phyloP scores from a whole-genome alignment of 1,140 invertebrate genomes.

The Drosophila repleta region DNA sequence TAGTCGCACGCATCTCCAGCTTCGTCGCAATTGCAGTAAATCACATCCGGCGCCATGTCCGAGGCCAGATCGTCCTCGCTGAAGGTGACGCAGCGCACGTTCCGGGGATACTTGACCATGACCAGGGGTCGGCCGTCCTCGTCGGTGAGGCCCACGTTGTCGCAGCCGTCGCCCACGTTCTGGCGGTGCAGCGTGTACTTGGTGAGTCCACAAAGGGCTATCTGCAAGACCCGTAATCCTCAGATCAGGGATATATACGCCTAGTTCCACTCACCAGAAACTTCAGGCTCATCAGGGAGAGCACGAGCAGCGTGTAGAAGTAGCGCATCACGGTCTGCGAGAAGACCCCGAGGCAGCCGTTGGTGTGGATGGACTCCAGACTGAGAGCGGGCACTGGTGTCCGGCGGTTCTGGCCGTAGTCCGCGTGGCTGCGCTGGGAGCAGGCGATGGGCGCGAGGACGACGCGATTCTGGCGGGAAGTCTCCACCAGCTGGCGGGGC shows the following conservation, averaged over 20 bases:
- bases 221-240: no score
- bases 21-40: slow-evolving; percentile 61
- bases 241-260: no score
- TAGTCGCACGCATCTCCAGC: slow-evolving; percentile 27
- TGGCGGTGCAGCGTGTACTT: slow-evolving; percentile 66
- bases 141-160: slow-evolving; percentile 56
- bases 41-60: slow-evolving; percentile 49
- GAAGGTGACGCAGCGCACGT: slow-evolving; percentile 58
- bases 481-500: slow-evolving; percentile 30
- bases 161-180: slow-evolving; percentile 51
- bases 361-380: slow-evolving; percentile 56
- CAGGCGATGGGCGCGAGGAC: slow-evolving; percentile 72
- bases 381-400: slow-evolving; percentile 45
- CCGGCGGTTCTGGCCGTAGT: slow-evolving; percentile 4
- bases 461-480: not conserved
- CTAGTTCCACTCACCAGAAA: slow-evolving; percentile 63
- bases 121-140: slow-evolving; percentile 66
- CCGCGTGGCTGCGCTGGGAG: slow-evolving; percentile 43
- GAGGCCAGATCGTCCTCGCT: slow-evolving; percentile 65
- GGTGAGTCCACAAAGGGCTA: slow-evolving; percentile 63
- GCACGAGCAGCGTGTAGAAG: slow-evolving; percentile 55
- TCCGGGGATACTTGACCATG: slow-evolving; percentile 68
- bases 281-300: slow-evolving; percentile 54
- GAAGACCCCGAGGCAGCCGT: slow-evolving; percentile 62
- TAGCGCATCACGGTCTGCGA: slow-evolving; percentile 39